Conservation (phyloP, 2,113 vertebrate species). For the Tetrax tetrax region DNA sequence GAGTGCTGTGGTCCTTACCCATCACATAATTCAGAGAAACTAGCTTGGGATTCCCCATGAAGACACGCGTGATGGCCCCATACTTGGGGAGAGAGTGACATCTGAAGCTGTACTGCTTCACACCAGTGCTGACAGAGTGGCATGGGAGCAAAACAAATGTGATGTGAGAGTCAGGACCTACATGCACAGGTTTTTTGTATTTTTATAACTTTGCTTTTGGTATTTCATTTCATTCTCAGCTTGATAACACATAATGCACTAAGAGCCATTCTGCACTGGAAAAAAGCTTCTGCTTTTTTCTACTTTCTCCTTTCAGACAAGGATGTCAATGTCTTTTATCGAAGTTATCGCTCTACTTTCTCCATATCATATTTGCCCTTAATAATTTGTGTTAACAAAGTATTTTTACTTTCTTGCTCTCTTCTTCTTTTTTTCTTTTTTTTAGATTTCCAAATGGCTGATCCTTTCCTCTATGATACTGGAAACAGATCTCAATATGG, state of each 20-base stretch:
- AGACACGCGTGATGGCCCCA: rapidly evolving
- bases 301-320: not conserved
- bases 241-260: not conserved
- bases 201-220: not conserved
- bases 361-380: not conserved
- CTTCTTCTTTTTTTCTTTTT: not conserved
- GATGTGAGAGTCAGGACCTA: not conserved
- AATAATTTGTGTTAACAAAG: not conserved
- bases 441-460: conserved; percentile 81
- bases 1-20: not conserved
- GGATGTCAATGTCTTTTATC: not conserved
- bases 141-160: not conserved
- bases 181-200: not conserved
- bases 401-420: not conserved
- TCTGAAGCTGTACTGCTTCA: not conserved
- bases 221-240: not conserved
- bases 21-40: not conserved
- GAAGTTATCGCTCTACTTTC: not conserved
- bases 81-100: not conserved
- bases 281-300: not conserved
- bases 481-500: conserved; percentile 84
- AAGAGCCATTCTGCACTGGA: not conserved
- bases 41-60: not conserved
- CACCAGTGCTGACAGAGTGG: not conserved
- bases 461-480: conserved; percentile 87